Base-by-base conservation (phyloP, 2,797 vertebrate species). In the Oryzias sinensis region DNA sequence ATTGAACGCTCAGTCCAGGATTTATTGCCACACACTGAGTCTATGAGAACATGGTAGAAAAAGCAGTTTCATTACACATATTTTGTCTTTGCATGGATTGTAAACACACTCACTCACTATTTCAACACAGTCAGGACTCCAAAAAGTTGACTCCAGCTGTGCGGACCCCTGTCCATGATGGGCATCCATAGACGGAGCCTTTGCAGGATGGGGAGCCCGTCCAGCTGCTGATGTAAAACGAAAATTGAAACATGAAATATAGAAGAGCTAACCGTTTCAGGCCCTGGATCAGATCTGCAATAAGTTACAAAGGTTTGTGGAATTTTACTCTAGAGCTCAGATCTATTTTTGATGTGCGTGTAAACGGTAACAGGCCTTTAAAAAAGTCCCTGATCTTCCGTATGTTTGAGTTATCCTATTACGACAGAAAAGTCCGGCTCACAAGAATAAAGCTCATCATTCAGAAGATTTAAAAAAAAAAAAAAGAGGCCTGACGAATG, bases 131-230 rank as follows among this genome's bases (percentile, higher is more conserved):
- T 62, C 16, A 54, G 60, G 49, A 58, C 69, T 67, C 64, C 70
- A 79, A 73, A 55, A 68, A 65, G 57, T 24, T 1, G 16, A 15
- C 53, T 54, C 53, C 56, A 33, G 29, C 29, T 75, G 74, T 65
- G 59, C 72, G 65, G 59, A 72, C 65, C 57, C 66, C 58, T 72
- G 71, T 80, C 68, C 80, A 75, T 11, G 8, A 8, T 9, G 29
- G 29, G 29, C 8, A 9, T 33, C 29, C 33, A 62, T 60, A 62
- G 70, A 22, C 49, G 43, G 47, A 65, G 20, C 20, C 20, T 22
- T 68, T 74, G 72, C 40, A 64, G 61, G 65, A 64, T n/a, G 3
- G 52, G 48, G 59, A 50, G 65, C 47, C 33, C 51, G 43, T 55
- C 59, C 54, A 9, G 41, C 44, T 29, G 18, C 17, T 55, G 49